Evolutionary conservation across 1,140 invertebrate species (phyloP).

Genomic region (Listronotus oregonensis): DNA sequence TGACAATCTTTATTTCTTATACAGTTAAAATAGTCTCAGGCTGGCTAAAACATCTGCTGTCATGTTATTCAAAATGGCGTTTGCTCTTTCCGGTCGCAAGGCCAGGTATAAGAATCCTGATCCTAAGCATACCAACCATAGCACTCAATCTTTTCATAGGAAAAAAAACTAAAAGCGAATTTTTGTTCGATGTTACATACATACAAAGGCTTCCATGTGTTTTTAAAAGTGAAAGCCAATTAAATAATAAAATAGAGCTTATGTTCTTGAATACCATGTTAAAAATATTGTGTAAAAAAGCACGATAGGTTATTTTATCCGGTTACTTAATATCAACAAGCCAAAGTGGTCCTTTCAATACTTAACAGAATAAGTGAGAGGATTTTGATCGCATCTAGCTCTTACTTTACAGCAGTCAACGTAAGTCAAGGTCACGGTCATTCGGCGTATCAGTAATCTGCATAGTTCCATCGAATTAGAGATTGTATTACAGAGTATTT

Average conservation of each 20-base stretch:
- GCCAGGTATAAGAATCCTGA: no score
- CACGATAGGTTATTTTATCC: background rate
- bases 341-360: conserved; percentile 29
- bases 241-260: no score
- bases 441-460: conserved; percentile 2
- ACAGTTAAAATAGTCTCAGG: background rate
- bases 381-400: conserved; percentile 30
- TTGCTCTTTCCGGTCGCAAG: background rate
- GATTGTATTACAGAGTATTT: conserved; percentile 6
- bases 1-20: no score
- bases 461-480: conserved; percentile 10
- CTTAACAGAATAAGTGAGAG: conserved; percentile 32
- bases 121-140: no score
- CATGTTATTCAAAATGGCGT: conserved; percentile 1
- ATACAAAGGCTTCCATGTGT: no score
- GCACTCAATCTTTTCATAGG: no score
- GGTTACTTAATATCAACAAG: conserved; percentile 15
- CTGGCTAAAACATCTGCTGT: conserved; percentile 7
- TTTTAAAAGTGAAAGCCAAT: no score
- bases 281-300: no score
- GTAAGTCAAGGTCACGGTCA: conserved; percentile 32
- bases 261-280: no score
- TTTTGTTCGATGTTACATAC: no score
- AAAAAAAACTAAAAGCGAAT: no score
- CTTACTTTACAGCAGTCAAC: conserved; percentile 13